phyloP scores from a whole-genome alignment of 2,888 invertebrate species.

The Ashinkailepas kermadecensis region DNA sequence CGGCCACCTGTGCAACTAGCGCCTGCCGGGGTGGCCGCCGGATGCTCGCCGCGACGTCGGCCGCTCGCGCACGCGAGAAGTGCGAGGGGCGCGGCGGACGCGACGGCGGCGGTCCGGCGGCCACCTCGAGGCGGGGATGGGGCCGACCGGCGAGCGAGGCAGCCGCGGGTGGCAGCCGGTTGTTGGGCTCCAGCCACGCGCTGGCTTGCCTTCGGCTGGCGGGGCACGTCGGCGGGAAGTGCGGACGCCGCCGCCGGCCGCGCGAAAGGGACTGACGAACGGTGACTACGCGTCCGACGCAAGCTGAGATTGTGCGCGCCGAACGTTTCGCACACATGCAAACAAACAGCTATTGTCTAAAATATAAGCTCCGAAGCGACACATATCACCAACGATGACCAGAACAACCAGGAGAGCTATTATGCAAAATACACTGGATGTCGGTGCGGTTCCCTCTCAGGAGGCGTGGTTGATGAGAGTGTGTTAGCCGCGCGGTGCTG shows the following conservation, averaged over 20 bases:
- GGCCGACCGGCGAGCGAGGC: neutral
- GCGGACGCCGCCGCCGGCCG: neutral
- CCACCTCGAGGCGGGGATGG: neutral
- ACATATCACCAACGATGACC: neutral
- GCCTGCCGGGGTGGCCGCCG: neutral
- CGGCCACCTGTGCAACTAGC: neutral
- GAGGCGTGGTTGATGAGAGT: neutral
- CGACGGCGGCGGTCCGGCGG: neutral
- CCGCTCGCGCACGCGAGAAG: neutral
- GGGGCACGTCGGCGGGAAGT: neutral
- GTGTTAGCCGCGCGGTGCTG: neutral
- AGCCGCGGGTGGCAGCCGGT: neutral
- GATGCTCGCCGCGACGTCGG: neutral
- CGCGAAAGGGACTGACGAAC: neutral
- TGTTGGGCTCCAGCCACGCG: neutral
- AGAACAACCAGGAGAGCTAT: neutral
- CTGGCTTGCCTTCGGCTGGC: neutral
- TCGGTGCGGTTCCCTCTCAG: neutral
- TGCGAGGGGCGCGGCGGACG: neutral
- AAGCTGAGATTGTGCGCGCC: neutral
- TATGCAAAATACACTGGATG: neutral
- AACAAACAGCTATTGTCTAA: conserved; percentile 6
- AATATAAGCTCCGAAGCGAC: conserved; percentile 17
- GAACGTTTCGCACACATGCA: neutral
- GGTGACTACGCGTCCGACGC: neutral